Conservation (phyloP, 2,797 vertebrate genomes). For the Galagoides demidoff region DNA sequence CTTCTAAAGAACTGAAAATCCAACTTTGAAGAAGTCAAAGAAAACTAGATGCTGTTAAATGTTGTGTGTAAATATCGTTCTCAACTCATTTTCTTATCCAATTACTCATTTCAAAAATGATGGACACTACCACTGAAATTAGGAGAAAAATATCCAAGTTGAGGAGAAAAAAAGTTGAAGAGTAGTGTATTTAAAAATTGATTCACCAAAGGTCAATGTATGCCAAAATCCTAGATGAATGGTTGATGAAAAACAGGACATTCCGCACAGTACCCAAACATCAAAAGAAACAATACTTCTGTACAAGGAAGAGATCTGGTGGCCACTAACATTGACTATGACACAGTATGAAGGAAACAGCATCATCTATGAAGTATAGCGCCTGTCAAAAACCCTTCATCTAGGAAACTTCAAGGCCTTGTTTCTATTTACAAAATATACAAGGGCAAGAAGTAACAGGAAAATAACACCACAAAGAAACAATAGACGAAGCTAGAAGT, state of each 20-base stretch:
- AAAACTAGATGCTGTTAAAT: constrained; percentile 25
- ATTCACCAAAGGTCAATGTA: background rate
- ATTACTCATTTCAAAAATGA: constrained; percentile 14
- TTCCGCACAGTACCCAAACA: background rate
- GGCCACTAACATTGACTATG: background rate
- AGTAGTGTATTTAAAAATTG: background rate
- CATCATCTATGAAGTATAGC: background rate
- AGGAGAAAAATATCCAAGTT: background rate
- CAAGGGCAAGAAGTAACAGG: background rate
- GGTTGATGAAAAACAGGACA: constrained; percentile 1
- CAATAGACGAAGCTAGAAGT: background rate
- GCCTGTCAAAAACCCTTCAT: constrained; percentile 8
- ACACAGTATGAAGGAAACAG: background rate
- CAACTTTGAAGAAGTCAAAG: background rate
- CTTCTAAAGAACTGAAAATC: constrained; percentile 41
- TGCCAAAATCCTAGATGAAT: constrained; percentile 11
- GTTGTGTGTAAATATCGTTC: background rate
- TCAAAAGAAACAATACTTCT: background rate
- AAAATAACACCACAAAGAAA: background rate
- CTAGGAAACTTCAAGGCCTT: background rate
- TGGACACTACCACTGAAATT: background rate
- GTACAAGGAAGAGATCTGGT: background rate
- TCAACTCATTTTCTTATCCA: background rate
- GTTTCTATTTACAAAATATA: background rate
- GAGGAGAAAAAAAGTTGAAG: background rate